These are phyloP conservation scores for Dasyurus viverrinus DNA, from an alignment of 2,113 vertebrate genomes.

Conservation along the genomic window DNA sequence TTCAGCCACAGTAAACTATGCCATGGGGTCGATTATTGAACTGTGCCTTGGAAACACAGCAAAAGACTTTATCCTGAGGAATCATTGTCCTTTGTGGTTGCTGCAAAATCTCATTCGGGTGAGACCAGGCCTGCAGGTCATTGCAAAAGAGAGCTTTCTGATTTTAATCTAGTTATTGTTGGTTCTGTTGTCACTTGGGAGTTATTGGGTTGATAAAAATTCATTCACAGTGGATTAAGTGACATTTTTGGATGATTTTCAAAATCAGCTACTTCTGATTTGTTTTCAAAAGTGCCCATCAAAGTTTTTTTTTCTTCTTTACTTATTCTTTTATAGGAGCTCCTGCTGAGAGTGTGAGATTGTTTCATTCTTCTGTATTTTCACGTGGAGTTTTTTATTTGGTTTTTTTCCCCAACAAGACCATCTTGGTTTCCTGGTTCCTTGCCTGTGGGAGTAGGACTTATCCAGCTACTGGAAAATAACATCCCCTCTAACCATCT, in stretches of 20 bases:
- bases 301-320: slow-evolving; percentile 28
- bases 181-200: slow-evolving; percentile 1
- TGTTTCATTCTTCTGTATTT: not conserved
- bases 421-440: slow-evolving; percentile 14
- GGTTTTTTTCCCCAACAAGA: not conserved
- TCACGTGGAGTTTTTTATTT: not conserved
- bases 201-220: slow-evolving; percentile 6
- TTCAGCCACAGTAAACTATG: slow-evolving; percentile 3
- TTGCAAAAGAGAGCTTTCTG: not conserved
- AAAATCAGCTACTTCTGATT: slow-evolving; percentile 25
- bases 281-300: not conserved
- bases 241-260: not conserved
- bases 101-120: slow-evolving; percentile 9
- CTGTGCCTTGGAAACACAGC: slow-evolving; percentile 29
- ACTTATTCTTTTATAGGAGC: slow-evolving; percentile 40
- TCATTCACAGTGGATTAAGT: slow-evolving; percentile 45
- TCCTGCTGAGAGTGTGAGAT: slow-evolving; percentile 11
- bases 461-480: slow-evolving; percentile 28
- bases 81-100: not conserved
- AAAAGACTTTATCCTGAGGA: not conserved
- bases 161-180: slow-evolving; percentile 34
- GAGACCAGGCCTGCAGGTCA: not conserved
- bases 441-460: not conserved
- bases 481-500: not conserved
- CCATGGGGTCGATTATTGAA: slow-evolving; percentile 6